Evolutionary conservation across 2,797 vertebrate species (phyloP), one percentile per base, ranked within the genome.

Genomic region (Anas acuta): DNA sequence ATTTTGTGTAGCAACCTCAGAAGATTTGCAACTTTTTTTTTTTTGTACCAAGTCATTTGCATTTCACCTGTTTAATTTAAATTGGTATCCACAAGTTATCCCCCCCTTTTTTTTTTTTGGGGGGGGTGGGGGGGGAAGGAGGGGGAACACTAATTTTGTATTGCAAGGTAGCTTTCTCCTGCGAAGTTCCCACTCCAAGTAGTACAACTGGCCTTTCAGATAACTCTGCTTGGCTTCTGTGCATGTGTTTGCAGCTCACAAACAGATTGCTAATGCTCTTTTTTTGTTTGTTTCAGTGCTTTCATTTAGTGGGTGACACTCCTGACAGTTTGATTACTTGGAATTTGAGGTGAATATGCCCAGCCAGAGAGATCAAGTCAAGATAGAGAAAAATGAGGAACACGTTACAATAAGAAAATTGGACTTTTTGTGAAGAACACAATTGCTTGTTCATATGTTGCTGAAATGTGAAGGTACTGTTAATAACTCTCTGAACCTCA

Each of bases 391-490:
- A 80, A 51, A 53, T 20, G 60, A 89, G 43, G 60, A 94, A 39
- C 57, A 45, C 6, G 4, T 88, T 77, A 61, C 95, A 95, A 78
- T 85, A 35, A 89, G 65, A 67, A 90, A 89, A 62, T 37, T 13
- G 11, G 39, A 28, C 21, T 72, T 41, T 53, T 88, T 91, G 51
- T 41, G 20, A 77, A 71, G 73, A 66, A 81, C 76, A 37, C 33
- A 22, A 35, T 43, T 71, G 43, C 9, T 4, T 71, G 64, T 79
- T 90, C 0, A 0, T 2, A 10, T 85, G 26, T 57, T 92, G 64
- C 84, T 93, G 60, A 96, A 97, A 94, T 23, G 14, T 33, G 80
- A 4, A 67, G 20, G 43, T 96, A 73, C 54, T 85, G 92, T 89
- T 89, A 80, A 91, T 92, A 91, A 83, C 47, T 76, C 41, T 90